Base-by-base conservation (phyloP, 2,113 vertebrate genomes). In the Gallinago undulata region DNA sequence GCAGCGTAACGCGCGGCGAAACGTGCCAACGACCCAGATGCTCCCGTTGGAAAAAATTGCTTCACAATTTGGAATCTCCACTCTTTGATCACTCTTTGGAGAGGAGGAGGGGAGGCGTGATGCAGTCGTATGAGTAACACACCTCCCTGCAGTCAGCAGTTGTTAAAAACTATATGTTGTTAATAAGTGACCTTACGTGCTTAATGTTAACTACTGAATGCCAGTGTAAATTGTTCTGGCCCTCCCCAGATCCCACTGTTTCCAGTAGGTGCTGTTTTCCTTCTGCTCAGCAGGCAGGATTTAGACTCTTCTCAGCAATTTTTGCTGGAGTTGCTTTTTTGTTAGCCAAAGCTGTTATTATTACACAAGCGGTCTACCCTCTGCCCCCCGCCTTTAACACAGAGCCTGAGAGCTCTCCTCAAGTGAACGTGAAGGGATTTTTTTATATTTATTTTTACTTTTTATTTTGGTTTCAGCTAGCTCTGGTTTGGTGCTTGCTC, bases 11-110 rank as follows among this genome's bases (percentile, higher is more conserved):
- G 63, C 87, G 48, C 25, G 2, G 82, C 6, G 37, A 91, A 5
- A 82, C 47, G 74, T 97, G 98, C 98, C 98, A 97, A 62, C 39
- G 13, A 95, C 96, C 97, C 98, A 98, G 98, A 98, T 98, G 98
- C 97, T 98, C 95, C 97, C 39, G 8, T 60, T 97, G 98, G 97
- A 97, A 97, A 97, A 97, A 98, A 97, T 98, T 98, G 97, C 97
- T 97, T 97, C 97, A 98, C 96, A 89, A 97, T 97, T 98, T 97
- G 97, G 97, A 97, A 97, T 98, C 95, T 92, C 96, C 95, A 94
- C 96, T 96, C 97, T 96, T 98, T 97, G 97, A 97, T 97, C 97
- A 75, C 66, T 96, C 94, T 96, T 93, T 64, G 90, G 75, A 91
- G 93, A 96, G 94, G 95, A 97, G 96, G 96, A 93, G 96, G 96